Evolutionary conservation across 2,888 invertebrate species (phyloP).

Genomic region (Escarpia spicata): DNA sequence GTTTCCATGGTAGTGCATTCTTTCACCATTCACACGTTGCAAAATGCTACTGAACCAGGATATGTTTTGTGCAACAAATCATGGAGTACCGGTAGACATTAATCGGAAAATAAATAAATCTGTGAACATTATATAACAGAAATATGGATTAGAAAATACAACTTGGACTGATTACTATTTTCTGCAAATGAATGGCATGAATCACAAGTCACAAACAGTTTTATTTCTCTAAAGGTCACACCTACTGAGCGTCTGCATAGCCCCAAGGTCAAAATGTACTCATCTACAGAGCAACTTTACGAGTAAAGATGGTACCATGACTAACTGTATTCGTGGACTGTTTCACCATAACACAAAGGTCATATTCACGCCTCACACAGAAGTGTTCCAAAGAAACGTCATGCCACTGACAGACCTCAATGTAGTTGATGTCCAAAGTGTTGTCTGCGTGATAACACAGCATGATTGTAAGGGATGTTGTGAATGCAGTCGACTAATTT

Average conservation of each 20-base stretch:
- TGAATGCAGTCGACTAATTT: background rate
- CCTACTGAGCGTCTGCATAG: background rate
- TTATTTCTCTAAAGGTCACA: background rate
- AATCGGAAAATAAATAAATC: too few species aligned
- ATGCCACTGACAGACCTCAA: background rate
- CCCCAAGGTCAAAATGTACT: background rate
- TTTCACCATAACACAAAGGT: background rate
- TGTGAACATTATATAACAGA: background rate
- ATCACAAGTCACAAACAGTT: constrained; percentile 13
- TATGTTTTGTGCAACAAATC: too few species aligned
- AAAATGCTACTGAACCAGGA: too few species aligned
- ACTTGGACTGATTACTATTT: background rate
- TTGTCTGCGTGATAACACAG: background rate
- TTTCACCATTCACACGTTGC: too few species aligned
- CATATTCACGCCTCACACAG: background rate
- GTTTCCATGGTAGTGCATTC: too few species aligned
- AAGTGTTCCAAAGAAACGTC: background rate
- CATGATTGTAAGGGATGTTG: background rate
- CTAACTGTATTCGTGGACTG: background rate
- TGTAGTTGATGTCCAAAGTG: background rate
- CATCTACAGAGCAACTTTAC: background rate
- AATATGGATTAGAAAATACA: background rate
- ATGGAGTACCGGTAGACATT: too few species aligned
- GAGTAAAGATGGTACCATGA: background rate
- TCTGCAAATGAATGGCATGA: background rate